These are phyloP conservation scores for Hyaena hyaena DNA, from an alignment of 2,113 vertebrate species.

Conservation along the genomic window DNA sequence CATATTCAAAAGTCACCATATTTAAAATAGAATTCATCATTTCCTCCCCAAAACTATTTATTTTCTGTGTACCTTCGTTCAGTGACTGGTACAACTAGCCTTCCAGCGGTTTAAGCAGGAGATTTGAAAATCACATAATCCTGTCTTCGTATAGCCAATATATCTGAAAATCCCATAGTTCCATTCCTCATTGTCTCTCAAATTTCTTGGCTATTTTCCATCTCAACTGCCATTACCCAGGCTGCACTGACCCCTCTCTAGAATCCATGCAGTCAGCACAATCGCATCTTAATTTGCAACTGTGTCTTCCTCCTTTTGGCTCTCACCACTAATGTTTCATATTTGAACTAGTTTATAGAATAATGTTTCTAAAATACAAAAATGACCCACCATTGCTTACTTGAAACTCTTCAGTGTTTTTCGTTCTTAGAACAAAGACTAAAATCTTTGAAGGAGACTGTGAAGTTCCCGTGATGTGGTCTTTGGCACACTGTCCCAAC, in stretches of 20 bases:
- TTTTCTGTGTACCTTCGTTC: not conserved
- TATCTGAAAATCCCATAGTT: not conserved
- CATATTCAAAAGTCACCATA: not conserved
- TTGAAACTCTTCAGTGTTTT: not conserved
- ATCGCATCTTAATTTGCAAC: not conserved
- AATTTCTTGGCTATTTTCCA: not conserved
- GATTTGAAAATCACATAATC: not conserved
- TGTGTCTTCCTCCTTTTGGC: not conserved
- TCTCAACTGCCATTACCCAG: not conserved
- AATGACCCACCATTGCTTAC: not conserved
- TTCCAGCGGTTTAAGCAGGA: not conserved
- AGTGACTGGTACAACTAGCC: not conserved
- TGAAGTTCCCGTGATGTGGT: not conserved
- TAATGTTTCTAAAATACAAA: not conserved
- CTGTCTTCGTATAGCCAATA: not conserved
- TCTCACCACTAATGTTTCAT: not conserved
- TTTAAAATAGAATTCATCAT: constrained; percentile 9
- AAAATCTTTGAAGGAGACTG: not conserved
- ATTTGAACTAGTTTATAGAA: not conserved
- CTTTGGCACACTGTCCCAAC: not conserved
- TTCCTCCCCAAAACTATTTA: not conserved
- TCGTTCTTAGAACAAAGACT: not conserved
- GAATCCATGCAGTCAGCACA: not conserved
- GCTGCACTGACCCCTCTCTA: not conserved
- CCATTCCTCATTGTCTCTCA: not conserved